Evolutionary conservation across 2,888 invertebrate species (phyloP).

Genomic region (Hedychridium roseum): DNA sequence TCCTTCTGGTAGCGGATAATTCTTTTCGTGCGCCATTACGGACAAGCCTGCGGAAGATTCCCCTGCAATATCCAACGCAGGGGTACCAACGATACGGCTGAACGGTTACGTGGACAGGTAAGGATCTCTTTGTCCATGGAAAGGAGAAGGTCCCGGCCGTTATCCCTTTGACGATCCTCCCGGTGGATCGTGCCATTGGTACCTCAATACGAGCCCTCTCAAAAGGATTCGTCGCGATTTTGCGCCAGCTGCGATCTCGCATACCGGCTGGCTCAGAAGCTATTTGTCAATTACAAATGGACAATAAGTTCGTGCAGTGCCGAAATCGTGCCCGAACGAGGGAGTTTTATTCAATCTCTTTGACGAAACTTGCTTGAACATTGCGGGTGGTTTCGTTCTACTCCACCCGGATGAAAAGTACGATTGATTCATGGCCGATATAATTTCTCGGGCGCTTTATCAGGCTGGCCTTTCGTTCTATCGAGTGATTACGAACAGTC

Average conservation of each 20-base stretch:
- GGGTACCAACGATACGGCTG: conserved; percentile 34
- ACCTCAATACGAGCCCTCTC: background rate
- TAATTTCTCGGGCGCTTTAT: no score
- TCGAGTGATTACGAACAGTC: no score
- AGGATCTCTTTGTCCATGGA: conserved; percentile 15
- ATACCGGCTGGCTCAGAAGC: background rate
- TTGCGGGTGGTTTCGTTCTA: background rate
- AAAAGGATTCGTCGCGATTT: conserved; percentile 13
- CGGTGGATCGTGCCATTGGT: background rate
- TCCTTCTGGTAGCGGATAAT: no score
- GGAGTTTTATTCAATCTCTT: background rate
- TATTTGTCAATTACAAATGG: no score
- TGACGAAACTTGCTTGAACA: background rate
- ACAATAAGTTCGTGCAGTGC: no score
- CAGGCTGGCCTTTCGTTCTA: no score
- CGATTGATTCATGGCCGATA: no score
- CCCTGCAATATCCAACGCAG: conserved; percentile 43
- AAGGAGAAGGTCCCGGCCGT: conserved; percentile 2
- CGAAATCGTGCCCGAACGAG: background rate
- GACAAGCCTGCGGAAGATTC: conserved; percentile 40
- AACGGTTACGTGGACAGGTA: conserved; percentile 45
- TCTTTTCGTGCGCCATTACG: conserved; percentile 46
- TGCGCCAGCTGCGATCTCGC: conserved; percentile 3
- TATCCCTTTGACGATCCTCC: conserved; percentile 19
- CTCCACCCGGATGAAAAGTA: no score